A percentile compares a stretch with the other conserved stretches of the same genome.
Conservation (phyloP, 2,888 invertebrate genomes). For the Leucophenga montana region DNA sequence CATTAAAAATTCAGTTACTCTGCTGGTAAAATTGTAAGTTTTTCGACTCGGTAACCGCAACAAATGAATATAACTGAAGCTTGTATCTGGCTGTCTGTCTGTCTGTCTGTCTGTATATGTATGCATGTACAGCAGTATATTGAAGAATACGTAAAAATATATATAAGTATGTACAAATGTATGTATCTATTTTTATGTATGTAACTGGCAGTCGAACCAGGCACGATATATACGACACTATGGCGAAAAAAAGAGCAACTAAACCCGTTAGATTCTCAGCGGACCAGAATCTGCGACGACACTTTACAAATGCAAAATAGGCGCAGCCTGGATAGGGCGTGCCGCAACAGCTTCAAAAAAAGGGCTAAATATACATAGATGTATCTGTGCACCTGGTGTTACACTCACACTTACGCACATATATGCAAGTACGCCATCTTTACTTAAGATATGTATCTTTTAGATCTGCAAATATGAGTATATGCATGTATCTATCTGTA, state of each 20-base stretch:
- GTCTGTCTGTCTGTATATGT: conserved; percentile 6
- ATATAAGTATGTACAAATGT: neutral
- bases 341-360: no score
- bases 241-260: neutral
- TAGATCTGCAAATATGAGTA: neutral
- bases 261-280: no score
- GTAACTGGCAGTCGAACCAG: no score
- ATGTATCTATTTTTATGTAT: neutral
- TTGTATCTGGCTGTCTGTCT: no score
- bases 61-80: conserved; percentile 2
- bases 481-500: neutral
- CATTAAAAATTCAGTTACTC: conserved; percentile 27
- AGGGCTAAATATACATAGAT: neutral
- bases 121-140: neutral
- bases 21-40: conserved; percentile 13
- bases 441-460: conserved; percentile 17
- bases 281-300: neutral
- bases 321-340: neutral
- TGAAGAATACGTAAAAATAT: no score
- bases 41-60: conserved; percentile 39
- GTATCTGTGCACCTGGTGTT: neutral
- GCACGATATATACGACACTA: neutral
- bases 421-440: neutral
- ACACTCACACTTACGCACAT: neutral
- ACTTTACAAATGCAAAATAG: conserved; percentile 20